phyloP scores from a whole-genome alignment of 2,888 invertebrate genomes.

The Phragmatobia fuliginosa region DNA sequence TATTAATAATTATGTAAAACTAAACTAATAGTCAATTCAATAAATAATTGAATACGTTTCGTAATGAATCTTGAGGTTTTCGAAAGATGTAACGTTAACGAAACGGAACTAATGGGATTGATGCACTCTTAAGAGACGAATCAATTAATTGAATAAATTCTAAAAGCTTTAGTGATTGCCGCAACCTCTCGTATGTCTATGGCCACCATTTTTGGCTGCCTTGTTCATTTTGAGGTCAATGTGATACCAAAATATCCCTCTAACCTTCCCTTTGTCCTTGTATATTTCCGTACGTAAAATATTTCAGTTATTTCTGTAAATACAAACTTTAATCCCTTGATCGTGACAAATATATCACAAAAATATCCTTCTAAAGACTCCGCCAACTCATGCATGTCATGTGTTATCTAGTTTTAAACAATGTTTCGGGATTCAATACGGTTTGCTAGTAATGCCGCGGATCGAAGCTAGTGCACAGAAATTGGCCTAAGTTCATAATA shows the following conservation, averaged over 20 bases:
- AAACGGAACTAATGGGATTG: neutral
- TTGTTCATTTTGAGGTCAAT: neutral
- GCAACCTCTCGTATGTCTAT: neutral
- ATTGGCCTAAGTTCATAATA: no score
- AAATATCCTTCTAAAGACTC: neutral
- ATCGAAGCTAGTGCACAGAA: no score
- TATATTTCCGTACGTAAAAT: neutral
- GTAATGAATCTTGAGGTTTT: neutral
- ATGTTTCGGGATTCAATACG: neutral
- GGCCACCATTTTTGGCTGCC: neutral
- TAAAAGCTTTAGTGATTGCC: neutral
- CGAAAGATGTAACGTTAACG: neutral
- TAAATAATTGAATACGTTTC: neutral
- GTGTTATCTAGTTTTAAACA: neutral
- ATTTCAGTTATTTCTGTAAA: conserved; percentile 2
- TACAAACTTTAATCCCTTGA: neutral
- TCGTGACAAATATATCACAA: neutral
- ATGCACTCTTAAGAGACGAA: neutral
- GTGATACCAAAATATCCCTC: neutral
- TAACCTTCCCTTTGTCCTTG: neutral
- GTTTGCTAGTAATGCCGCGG: no score
- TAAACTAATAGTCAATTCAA: neutral
- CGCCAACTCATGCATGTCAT: neutral
- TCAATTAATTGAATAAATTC: neutral
- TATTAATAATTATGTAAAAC: neutral